These are phyloP conservation scores for Hylaeus volcanicus DNA, from an alignment of 1,140 invertebrate genomes.

Conservation along the genomic window DNA sequence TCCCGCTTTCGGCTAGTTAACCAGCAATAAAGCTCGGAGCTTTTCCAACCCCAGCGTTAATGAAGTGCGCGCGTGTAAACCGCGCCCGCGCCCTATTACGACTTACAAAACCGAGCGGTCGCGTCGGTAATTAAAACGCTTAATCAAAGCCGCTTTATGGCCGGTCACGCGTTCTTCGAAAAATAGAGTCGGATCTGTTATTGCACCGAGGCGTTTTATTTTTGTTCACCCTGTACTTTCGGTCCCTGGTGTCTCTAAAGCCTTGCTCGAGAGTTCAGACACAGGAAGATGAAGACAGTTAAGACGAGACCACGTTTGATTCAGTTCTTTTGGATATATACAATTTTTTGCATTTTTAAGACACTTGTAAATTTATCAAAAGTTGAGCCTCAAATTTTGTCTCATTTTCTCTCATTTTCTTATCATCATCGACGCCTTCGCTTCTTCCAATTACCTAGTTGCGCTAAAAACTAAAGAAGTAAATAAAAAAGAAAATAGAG, in stretches of 20 bases:
- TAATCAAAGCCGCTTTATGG: slow-evolving; percentile 41
- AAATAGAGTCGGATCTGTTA: background rate
- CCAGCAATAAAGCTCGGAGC: slow-evolving; percentile 39
- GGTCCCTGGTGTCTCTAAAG: background rate
- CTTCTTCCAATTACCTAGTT: too few relatives aligned
- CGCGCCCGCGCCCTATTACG: slow-evolving; percentile 29
- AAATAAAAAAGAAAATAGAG: too few relatives aligned
- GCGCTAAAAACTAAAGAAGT: too few relatives aligned
- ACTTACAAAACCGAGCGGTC: slow-evolving; percentile 31
- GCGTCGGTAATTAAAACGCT: slow-evolving; percentile 44
- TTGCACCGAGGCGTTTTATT: background rate
- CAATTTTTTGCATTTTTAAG: too few relatives aligned
- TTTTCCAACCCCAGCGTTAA: slow-evolving; percentile 34
- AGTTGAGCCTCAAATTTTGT: too few relatives aligned
- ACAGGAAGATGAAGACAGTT: too few relatives aligned
- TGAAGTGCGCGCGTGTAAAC: slow-evolving; percentile 43
- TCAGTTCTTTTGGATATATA: too few relatives aligned
- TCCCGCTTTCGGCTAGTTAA: slow-evolving; percentile 34
- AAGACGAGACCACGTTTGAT: too few relatives aligned
- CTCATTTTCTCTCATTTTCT: too few relatives aligned
- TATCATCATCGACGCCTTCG: too few relatives aligned
- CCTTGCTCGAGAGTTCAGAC: too few relatives aligned
- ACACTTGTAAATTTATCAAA: too few relatives aligned
- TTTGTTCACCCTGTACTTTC: background rate
- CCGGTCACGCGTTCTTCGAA: slow-evolving; percentile 12